Percentiles rank a stretch among this genome's conserved stretches.
Conservation (phyloP, 2,797 vertebrate species). For the Typhlichthys eigenmanni region DNA sequence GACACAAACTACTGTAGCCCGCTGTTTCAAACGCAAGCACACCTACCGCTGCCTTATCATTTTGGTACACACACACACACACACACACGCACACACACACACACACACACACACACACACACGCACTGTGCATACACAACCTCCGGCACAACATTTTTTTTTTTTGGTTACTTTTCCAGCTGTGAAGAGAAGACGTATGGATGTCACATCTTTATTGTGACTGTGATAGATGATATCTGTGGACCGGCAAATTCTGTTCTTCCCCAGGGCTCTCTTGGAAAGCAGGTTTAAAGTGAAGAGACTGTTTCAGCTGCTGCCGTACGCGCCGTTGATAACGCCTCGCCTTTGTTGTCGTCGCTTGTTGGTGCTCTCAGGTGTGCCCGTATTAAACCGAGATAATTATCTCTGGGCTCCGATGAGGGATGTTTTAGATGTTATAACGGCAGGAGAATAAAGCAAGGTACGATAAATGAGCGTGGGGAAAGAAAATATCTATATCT, state of each 20-base stretch:
- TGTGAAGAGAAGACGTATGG: slow-evolving; percentile 16
- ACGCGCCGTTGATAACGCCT: slow-evolving; percentile 22
- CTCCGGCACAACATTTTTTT: too few relatives aligned
- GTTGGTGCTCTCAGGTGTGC: slow-evolving; percentile 13
- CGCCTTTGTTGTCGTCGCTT: too few relatives aligned
- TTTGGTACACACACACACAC: slow-evolving; percentile 3
- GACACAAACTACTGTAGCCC: background rate
- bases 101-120: slow-evolving; percentile 25
- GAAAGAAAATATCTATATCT: background rate
- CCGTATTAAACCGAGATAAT: slow-evolving; percentile 63
- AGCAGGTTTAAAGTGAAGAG: slow-evolving; percentile 25
- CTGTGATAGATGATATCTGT: slow-evolving; percentile 18
- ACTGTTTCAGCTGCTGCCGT: slow-evolving; percentile 20
- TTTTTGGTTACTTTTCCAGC: slow-evolving; percentile 11
- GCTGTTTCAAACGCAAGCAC: slow-evolving; percentile 6
- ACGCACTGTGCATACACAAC: slow-evolving; percentile 38
- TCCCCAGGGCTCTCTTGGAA: slow-evolving; percentile 10
- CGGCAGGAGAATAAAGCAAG: slow-evolving; percentile 23
- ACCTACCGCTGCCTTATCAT: background rate
- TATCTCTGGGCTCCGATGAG: slow-evolving; percentile 38
- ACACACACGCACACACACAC: slow-evolving; percentile 3
- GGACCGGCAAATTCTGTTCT: slow-evolving; percentile 16
- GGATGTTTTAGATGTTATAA: slow-evolving; percentile 68
- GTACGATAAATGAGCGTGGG: background rate
- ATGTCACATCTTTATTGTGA: slow-evolving; percentile 16